These are phyloP conservation scores for Sinocyclocheilus maitianheensis DNA, from an alignment of 2,113 vertebrate species.

Conservation along the genomic window DNA sequence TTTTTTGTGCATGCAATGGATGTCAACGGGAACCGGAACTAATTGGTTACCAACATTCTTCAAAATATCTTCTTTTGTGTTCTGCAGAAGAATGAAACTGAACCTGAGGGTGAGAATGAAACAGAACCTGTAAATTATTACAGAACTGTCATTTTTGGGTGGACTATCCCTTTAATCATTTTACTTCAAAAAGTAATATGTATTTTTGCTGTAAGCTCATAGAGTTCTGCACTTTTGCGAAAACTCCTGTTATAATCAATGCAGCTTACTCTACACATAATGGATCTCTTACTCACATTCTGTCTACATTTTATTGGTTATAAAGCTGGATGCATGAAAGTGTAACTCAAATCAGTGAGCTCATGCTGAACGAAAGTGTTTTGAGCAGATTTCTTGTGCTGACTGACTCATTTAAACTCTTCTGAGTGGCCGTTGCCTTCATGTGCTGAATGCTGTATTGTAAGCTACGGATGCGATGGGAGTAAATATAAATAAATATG, in stretches of 20 bases:
- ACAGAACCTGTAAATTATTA: no score
- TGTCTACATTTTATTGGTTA: neutral
- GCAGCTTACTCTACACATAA: neutral
- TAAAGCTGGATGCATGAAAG: neutral
- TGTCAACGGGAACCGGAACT: no score
- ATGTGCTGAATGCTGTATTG: neutral
- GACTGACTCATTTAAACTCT: neutral
- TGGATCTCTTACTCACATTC: neutral
- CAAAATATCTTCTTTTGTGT: no score
- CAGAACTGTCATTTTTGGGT: no score
- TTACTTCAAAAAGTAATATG: no score
- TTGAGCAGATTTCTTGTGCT: neutral
- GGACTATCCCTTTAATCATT: no score
- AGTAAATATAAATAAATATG: neutral
- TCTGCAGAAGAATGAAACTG: no score
- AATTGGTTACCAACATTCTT: no score
- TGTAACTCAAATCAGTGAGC: neutral
- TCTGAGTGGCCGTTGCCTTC: neutral
- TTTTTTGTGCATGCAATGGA: no score
- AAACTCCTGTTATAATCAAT: neutral
- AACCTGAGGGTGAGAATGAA: no score
- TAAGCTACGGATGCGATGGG: neutral
- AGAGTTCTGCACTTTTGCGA: neutral
- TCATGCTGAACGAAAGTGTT: neutral
- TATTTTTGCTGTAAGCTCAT: no score